phyloP scores from a whole-genome alignment of 2,113 vertebrate species.

The Corythoichthys haematopterus region DNA sequence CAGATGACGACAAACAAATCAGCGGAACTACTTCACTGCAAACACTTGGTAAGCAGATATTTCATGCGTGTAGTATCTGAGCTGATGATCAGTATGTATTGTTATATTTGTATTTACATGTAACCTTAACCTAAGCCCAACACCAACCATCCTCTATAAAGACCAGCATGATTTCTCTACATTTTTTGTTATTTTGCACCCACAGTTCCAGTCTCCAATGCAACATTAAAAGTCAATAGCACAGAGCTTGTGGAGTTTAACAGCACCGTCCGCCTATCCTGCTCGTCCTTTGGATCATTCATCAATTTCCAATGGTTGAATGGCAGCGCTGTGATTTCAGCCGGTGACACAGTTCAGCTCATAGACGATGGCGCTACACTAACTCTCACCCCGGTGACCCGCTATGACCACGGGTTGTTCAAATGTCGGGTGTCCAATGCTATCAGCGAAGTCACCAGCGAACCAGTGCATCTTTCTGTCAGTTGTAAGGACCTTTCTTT shows the following conservation, averaged over 20 bases:
- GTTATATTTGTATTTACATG: not conserved
- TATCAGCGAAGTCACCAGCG: conserved; percentile 14
- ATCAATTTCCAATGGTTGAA: conserved; percentile 55
- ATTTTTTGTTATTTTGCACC: conserved; percentile 2
- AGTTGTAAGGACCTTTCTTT: conserved; percentile 24
- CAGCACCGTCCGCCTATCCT: conserved; percentile 27
- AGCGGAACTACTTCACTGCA: accelerated
- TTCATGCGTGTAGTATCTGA: not conserved
- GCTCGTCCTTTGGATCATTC: conserved; percentile 42
- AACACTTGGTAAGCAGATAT: conserved; percentile 21
- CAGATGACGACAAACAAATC: accelerated
- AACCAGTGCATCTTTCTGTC: conserved; percentile 9
- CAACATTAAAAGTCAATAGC: not conserved
- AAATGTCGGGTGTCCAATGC: conserved; percentile 13
- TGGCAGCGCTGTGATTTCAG: conserved; percentile 43
- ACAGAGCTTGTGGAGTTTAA: conserved; percentile 35
- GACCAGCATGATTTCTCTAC: too few species aligned
- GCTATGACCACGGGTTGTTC: conserved; percentile 40
- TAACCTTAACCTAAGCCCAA: not conserved
- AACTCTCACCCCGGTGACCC: conserved; percentile 38
- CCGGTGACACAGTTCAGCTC: conserved; percentile 46
- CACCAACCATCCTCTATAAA: not conserved
- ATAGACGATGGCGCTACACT: conserved; percentile 26
- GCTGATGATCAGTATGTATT: not conserved
- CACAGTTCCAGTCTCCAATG: conserved; percentile 23